Conservation (phyloP, 2,113 vertebrate species). For the Gasterosteus aculeatus region DNA sequence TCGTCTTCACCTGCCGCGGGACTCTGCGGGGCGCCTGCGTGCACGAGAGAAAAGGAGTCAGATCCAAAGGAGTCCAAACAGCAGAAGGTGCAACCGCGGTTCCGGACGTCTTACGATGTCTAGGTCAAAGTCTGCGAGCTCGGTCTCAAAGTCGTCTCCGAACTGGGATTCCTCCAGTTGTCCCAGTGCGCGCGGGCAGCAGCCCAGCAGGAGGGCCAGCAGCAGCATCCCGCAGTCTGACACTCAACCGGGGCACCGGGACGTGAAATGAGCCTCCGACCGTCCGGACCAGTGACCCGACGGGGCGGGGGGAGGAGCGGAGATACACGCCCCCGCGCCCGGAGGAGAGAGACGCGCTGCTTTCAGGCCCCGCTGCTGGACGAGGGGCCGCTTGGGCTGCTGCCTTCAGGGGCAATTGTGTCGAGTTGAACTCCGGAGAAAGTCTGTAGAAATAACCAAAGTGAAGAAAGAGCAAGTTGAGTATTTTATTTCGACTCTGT, state of each 20-base stretch:
- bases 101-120: conserved; percentile 62
- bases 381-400: not conserved
- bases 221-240: conserved; percentile 22
- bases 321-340: conserved; percentile 11
- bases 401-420: conserved; percentile 22
- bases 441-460: not conserved
- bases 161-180: conserved; percentile 44
- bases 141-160: conserved; percentile 44
- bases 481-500: too few species aligned
- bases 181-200: conserved; percentile 22
- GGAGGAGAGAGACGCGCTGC: conserved; percentile 22
- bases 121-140: conserved; percentile 64
- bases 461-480: too few species aligned
- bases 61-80: not conserved
- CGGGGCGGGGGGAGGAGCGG: not conserved
- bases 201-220: conserved; percentile 35
- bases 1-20: conserved; percentile 75
- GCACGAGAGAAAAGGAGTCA: conserved; percentile 17
- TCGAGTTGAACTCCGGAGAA: not conserved
- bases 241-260: conserved; percentile 14
- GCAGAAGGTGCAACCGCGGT: not conserved
- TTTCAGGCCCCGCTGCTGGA: not conserved
- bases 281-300: conserved; percentile 18
- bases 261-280: conserved; percentile 37
- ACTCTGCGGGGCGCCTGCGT: conserved; percentile 74